phyloP scores from a whole-genome alignment of 2,113 vertebrate species.

The Smithornis capensis region DNA sequence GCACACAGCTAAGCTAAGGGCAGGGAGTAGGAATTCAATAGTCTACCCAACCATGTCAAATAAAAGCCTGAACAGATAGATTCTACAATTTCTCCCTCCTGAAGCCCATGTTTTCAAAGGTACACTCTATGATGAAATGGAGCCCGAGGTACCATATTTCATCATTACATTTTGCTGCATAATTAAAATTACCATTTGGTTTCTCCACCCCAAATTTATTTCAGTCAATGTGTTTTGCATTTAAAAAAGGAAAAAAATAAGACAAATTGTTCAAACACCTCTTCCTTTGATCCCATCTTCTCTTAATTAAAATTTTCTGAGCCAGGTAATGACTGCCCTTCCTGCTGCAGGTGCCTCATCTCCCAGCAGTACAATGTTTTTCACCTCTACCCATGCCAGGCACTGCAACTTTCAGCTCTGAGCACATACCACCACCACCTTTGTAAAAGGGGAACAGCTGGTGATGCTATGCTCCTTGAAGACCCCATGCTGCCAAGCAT shows the following conservation, averaged over 20 bases:
- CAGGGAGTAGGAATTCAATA: constrained; percentile 37
- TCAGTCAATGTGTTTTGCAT: neutral
- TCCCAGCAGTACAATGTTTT: neutral
- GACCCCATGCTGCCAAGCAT: fast-evolving
- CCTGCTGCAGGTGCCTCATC: neutral
- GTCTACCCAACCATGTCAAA: constrained; percentile 53
- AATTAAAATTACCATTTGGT: neutral
- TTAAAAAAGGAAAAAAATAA: neutral
- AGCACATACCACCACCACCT: neutral
- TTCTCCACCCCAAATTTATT: neutral
- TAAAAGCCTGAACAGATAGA: constrained; percentile 11
- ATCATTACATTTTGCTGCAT: neutral
- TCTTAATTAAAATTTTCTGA: neutral
- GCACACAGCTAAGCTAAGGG: constrained; percentile 14
- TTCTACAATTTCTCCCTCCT: neutral
- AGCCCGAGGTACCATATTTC: neutral
- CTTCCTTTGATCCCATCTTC: neutral
- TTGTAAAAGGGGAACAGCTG: neutral
- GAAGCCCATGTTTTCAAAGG: neutral
- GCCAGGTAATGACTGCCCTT: neutral
- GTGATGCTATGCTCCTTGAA: neutral
- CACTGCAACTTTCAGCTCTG: neutral
- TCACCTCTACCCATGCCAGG: neutral
- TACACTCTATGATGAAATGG: neutral
- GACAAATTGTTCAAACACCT: neutral